Evolutionary conservation across 2,797 vertebrate genomes (phyloP).

Genomic region (Silurus lanzhouensis): DNA sequence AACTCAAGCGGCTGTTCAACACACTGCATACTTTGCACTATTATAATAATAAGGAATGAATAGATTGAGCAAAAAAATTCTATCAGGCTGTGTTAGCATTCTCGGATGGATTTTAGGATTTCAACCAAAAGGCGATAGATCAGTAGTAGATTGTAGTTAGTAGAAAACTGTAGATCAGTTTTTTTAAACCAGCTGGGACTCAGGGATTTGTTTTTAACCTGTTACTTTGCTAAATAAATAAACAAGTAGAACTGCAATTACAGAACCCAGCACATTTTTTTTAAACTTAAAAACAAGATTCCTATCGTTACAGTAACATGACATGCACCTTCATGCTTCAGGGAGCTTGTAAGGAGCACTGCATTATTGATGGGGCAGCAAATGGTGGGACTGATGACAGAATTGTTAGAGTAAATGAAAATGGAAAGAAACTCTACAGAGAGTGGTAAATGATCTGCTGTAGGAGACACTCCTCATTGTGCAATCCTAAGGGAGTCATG

Average conservation of each 20-base stretch:
- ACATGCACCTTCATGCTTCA: conserved; percentile 65
- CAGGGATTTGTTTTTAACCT: conserved; percentile 33
- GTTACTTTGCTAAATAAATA: conserved; percentile 33
- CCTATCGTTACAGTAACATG: conserved; percentile 62
- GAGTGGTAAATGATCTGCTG: conserved; percentile 17
- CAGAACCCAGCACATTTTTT: conserved; percentile 63
- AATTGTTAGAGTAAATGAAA: conserved; percentile 32
- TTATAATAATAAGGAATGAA: background rate
- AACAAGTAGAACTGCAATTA: conserved; percentile 56
- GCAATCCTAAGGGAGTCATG: background rate
- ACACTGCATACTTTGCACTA: background rate
- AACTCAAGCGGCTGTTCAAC: background rate
- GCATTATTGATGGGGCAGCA: conserved; percentile 53
- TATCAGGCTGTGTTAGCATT: background rate
- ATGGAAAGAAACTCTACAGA: background rate
- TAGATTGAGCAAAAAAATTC: background rate
- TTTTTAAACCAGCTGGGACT: background rate
- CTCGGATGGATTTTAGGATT: background rate
- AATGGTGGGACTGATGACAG: conserved; percentile 50
- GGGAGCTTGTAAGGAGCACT: conserved; percentile 64
- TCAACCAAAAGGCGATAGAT: background rate
- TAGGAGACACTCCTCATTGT: conserved; percentile 3
- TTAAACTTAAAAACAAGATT: conserved; percentile 61
- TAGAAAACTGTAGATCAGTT: conserved; percentile 16
- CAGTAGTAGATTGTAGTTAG: too few species aligned